These are phyloP conservation scores for Chydorus sphaericus DNA, from an alignment of 2,888 invertebrate species.

Conservation along the genomic window DNA sequence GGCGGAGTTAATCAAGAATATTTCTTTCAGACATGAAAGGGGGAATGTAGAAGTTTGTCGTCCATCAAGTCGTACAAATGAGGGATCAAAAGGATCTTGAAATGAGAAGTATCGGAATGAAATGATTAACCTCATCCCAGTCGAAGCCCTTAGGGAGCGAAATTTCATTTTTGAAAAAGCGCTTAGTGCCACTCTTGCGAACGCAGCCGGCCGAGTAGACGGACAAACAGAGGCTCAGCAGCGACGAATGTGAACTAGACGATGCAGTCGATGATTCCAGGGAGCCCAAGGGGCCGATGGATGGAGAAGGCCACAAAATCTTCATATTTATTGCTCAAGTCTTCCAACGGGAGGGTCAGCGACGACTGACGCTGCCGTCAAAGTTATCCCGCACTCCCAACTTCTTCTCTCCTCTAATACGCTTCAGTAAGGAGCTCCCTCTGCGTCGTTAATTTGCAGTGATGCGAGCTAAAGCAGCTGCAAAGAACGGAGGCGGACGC, in stretches of 20 bases:
- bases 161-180: not conserved
- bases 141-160: not conserved
- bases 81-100: not conserved
- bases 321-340: no score
- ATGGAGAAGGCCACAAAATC: not conserved
- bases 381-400: not conserved
- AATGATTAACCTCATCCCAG: not conserved
- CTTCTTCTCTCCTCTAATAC: no score
- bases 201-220: not conserved
- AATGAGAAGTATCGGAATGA: not conserved
- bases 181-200: not conserved
- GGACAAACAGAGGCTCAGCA: conserved; percentile 3
- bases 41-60: no score
- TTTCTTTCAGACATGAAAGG: no score
- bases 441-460: no score
- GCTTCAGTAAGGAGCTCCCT: no score
- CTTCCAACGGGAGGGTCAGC: not conserved
- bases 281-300: not conserved
- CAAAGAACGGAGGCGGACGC: no score
- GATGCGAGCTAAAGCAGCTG: no score
- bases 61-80: no score
- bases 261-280: not conserved
- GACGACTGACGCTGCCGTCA: not conserved
- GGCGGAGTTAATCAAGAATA: no score
- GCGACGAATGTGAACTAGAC: not conserved